phyloP scores from a whole-genome alignment of 2,888 invertebrate genomes.

The Rhagium mordax region DNA sequence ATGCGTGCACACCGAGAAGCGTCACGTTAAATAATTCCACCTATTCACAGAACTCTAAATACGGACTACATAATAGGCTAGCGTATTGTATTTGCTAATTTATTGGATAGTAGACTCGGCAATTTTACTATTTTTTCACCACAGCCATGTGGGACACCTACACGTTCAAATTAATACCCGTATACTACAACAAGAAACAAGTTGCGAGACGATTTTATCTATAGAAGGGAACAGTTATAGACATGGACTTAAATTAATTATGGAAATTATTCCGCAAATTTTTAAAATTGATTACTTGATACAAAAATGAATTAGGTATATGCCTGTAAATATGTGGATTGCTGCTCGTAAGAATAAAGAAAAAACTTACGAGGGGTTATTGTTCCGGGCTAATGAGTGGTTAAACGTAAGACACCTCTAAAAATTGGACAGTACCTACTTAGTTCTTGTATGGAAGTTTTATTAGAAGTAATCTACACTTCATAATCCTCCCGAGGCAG shows the following conservation, averaged over 20 bases:
- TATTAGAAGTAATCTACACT: no score
- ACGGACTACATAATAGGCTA: neutral
- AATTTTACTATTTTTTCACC: slow-evolving; percentile 6
- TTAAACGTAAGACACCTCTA: no score
- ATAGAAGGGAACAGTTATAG: neutral
- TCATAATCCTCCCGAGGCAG: no score
- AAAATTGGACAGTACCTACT: no score
- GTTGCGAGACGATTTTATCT: neutral
- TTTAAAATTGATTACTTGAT: neutral
- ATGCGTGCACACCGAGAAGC: slow-evolving; percentile 5
- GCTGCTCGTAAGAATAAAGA: no score
- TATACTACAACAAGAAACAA: neutral
- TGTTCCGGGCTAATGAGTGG: no score
- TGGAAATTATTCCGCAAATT: neutral
- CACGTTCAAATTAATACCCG: slow-evolving; percentile 12
- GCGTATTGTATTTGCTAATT: slow-evolving; percentile 9
- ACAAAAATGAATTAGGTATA: no score
- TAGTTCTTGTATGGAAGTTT: no score
- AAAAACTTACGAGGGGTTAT: no score
- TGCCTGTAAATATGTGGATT: no score
- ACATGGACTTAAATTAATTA: neutral
- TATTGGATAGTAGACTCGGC: slow-evolving; percentile 17
- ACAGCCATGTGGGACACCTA: slow-evolving; percentile 25
- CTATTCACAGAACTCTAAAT: slow-evolving; percentile 36
- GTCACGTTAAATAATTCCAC: slow-evolving; percentile 36